A percentile compares a stretch with the other conserved stretches of the same genome.
Evolutionary conservation across 1,140 invertebrate genomes (phyloP).

Genomic region (Trichonephila clavata): DNA sequence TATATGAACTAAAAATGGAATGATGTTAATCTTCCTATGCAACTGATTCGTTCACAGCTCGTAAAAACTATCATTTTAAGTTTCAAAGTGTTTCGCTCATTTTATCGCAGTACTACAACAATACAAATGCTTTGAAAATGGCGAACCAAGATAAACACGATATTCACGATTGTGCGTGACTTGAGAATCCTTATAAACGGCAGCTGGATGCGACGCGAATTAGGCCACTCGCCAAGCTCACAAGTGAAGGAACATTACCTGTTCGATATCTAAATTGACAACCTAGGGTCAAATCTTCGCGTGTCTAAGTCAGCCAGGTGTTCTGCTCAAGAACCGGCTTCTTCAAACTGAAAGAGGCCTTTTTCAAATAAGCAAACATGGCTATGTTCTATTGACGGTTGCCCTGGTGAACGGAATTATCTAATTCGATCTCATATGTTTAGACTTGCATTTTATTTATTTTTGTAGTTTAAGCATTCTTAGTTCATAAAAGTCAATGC

Average conservation of each 20-base stretch:
- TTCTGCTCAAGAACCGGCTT: conserved; percentile 19
- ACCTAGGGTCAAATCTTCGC: conserved; percentile 8
- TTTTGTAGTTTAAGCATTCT: too few species aligned
- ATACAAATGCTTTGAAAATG: background rate
- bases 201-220: conserved; percentile 47
- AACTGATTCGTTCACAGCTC: background rate
- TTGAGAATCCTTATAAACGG: conserved; percentile 43
- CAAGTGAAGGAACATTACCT: conserved; percentile 42
- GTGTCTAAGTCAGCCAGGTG: conserved; percentile 40
- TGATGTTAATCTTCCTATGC: background rate
- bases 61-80: background rate
- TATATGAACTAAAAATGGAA: too few species aligned
- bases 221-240: conserved; percentile 42
- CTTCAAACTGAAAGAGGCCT: background rate
- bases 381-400: background rate
- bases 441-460: too few species aligned
- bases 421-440: background rate
- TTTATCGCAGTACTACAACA: background rate
- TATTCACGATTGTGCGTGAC: conserved; percentile 44
- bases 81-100: background rate
- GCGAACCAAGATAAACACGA: background rate
- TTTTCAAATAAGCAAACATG: background rate
- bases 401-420: background rate
- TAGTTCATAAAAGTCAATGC: too few species aligned
- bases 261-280: conserved; percentile 51